phyloP scores from a whole-genome alignment of 2,113 vertebrate species.

The Bufo bufo region DNA sequence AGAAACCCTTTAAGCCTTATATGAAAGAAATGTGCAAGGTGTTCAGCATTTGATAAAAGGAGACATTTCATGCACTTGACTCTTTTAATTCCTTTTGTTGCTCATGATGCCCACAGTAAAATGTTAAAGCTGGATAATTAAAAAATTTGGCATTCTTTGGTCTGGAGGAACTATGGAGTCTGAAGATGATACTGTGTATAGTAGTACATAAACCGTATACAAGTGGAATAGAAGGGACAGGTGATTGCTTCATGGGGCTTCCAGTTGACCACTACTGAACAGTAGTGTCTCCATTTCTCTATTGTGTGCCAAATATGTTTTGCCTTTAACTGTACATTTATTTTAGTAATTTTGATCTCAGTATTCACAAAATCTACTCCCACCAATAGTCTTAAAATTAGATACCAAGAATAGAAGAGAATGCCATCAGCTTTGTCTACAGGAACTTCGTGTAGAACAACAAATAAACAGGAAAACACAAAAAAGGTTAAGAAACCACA shows the following conservation, averaged over 20 bases:
- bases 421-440: background rate
- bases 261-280: background rate
- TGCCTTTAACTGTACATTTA: background rate
- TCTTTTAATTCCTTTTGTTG: no score
- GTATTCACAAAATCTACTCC: background rate
- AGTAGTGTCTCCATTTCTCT: background rate
- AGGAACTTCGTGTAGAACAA: constrained; percentile 5
- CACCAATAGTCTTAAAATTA: background rate
- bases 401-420: constrained; percentile 1
- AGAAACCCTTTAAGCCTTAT: no score
- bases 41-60: no score
- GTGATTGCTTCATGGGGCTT: background rate
- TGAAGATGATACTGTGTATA: background rate
- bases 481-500: constrained; percentile 36
- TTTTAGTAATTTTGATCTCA: background rate
- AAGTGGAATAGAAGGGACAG: background rate
- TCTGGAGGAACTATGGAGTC: no score
- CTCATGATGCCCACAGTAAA: no score
- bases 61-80: no score
- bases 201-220: no score
- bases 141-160: no score
- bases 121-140: no score
- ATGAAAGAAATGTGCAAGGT: no score
- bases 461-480: constrained; percentile 44
- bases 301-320: background rate